phyloP scores from a whole-genome alignment of 2,113 vertebrate species.

The Penelope pileata region DNA sequence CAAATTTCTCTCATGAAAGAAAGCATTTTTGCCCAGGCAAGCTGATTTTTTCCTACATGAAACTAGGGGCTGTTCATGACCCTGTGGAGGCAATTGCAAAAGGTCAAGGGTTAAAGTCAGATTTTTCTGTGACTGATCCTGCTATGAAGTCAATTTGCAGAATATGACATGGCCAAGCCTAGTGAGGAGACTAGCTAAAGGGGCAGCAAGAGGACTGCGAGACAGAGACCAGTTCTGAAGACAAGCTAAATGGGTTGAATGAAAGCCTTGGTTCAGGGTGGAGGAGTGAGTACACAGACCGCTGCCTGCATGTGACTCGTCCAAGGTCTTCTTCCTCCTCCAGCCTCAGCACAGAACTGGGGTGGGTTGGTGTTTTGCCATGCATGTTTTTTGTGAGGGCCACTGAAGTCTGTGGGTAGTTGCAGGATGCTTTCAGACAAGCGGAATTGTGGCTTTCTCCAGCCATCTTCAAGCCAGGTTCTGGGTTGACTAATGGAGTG shows the following conservation, averaged over 20 bases:
- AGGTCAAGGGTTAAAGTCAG: neutral
- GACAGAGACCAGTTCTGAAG: neutral
- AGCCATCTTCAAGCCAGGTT: neutral
- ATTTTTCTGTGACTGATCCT: neutral
- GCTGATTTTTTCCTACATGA: neutral
- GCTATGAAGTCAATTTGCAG: neutral
- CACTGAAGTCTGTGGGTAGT: neutral
- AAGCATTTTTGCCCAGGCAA: constrained; percentile 15
- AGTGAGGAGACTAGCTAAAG: neutral
- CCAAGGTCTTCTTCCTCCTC: neutral
- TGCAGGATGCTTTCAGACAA: neutral
- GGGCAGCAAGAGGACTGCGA: neutral
- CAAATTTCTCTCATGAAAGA: constrained; percentile 9
- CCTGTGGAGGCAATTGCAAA: neutral
- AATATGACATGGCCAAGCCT: neutral
- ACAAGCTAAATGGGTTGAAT: neutral
- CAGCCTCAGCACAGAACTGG: neutral
- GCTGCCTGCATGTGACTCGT: neutral
- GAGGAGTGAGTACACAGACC: neutral
- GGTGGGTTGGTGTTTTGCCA: neutral
- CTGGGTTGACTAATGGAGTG: neutral
- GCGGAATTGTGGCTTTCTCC: neutral
- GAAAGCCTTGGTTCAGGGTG: neutral
- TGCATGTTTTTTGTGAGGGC: neutral
- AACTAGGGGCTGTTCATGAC: neutral